Evolutionary conservation across 2,797 vertebrate species (phyloP), one percentile per base, ranked within the genome.

Genomic region (Mormyrus hasselquistii): DNA sequence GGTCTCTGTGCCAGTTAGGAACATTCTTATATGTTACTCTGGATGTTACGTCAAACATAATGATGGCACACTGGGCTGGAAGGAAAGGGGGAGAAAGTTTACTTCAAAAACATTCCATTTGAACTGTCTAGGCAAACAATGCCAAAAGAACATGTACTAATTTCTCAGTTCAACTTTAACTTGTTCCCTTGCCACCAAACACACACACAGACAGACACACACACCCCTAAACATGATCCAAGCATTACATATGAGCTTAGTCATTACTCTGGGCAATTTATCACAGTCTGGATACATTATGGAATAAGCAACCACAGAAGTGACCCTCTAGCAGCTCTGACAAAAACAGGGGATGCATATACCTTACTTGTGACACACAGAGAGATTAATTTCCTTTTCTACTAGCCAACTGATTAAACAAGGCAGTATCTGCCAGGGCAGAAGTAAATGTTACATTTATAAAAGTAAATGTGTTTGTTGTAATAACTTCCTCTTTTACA

Each of bases 11-110:
- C 99, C 99, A 99, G 91, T 99, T 99, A 5, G 99, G 98, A 92
- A 99, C 99, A 3, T 99, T 99, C 95, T 99, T 99, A 93, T 99
- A 99, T 89, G 99, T 99, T 91, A 99, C 99, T 93, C 98, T 96
- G 85, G 98, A 99, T 90, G 99, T 99, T 91, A 99, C 99, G 29
- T 99, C 99, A 91, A 99, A 99, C 99, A 99, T 99, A 90, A 99
- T 99, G 93, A 99, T 98, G 89, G 99, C 99, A 95, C 99, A 99
- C 92, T 99, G 98, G 95, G 98, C 99, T 99, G 94, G 9, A 84
- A 59, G 73, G 19, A 82, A 47, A 1, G 76, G 38, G 5, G 38
- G 14, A 10, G 10, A 82, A 44, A 9, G 19, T 19, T 29, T 29
- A 88, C 38, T 29, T 62, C 41, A 73, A 88, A 65, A 69, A 69